These are phyloP conservation scores for Malurus melanocephalus DNA, from an alignment of 2,113 vertebrate species.

Conservation along the genomic window DNA sequence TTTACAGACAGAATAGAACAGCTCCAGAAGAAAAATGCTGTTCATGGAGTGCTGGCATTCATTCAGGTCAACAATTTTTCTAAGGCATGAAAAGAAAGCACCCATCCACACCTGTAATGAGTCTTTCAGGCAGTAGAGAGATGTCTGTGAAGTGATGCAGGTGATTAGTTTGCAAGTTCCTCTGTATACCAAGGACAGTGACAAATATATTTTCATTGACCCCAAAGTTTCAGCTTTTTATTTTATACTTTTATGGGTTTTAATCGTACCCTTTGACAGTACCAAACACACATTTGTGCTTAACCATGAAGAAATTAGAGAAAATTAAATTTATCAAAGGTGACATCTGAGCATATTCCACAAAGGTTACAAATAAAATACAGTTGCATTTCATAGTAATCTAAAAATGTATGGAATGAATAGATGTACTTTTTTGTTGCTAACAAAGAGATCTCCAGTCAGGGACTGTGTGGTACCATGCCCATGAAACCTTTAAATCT, in stretches of 20 bases:
- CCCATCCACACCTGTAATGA: background rate
- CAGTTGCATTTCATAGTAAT: background rate
- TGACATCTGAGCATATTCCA: background rate
- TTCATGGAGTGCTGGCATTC: background rate
- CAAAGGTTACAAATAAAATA: background rate
- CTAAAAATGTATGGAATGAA: background rate
- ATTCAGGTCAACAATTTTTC: background rate
- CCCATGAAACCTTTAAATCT: background rate
- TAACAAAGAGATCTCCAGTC: background rate
- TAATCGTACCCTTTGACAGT: rapidly evolving
- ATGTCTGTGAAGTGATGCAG: background rate
- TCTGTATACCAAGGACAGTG: background rate
- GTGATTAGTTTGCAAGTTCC: background rate
- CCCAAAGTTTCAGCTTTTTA: background rate
- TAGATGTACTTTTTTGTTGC: background rate
- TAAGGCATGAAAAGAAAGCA: background rate
- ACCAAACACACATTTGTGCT: background rate
- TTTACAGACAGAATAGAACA: background rate
- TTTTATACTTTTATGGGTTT: background rate
- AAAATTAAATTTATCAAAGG: background rate
- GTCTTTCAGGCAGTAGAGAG: background rate
- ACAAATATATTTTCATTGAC: background rate
- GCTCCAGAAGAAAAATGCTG: background rate
- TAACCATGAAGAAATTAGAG: background rate
- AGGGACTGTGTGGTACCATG: background rate